Conservation (phyloP, 2,113 vertebrate species). For the Himantopus leucocephalus region DNA sequence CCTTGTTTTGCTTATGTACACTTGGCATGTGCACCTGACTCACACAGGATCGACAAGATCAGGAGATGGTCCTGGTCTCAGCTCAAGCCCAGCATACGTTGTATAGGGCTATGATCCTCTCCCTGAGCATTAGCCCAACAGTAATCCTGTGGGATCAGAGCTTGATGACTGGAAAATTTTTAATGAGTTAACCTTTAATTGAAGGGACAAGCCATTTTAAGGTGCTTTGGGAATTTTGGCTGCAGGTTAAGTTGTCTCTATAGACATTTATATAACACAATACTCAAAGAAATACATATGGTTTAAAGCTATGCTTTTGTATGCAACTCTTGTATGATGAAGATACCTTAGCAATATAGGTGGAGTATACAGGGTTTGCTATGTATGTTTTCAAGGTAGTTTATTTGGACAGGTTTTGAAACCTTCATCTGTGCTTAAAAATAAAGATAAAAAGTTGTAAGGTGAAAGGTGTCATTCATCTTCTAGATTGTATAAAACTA, state of each 20-base stretch:
- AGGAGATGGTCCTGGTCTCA: background rate
- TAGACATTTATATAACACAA: background rate
- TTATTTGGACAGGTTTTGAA: background rate
- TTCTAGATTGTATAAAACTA: background rate
- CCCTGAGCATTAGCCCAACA: background rate
- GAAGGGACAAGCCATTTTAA: background rate
- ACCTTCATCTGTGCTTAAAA: background rate
- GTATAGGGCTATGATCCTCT: background rate
- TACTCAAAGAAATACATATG: background rate
- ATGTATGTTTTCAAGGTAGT: background rate
- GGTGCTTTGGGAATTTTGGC: background rate
- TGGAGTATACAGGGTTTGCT: background rate
- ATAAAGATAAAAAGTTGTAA: background rate
- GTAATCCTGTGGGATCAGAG: background rate
- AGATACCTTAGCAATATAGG: background rate
- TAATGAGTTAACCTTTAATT: background rate
- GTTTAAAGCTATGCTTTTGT: background rate
- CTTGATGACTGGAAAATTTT: background rate
- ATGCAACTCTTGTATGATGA: background rate
- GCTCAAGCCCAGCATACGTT: background rate
- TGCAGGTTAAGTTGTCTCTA: background rate
- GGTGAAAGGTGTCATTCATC: background rate
- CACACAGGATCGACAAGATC: background rate
- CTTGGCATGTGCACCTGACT: background rate
- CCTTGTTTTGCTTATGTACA: background rate